Conservation (phyloP, 2,888 invertebrate species). For the Drosophila peninsularis region DNA sequence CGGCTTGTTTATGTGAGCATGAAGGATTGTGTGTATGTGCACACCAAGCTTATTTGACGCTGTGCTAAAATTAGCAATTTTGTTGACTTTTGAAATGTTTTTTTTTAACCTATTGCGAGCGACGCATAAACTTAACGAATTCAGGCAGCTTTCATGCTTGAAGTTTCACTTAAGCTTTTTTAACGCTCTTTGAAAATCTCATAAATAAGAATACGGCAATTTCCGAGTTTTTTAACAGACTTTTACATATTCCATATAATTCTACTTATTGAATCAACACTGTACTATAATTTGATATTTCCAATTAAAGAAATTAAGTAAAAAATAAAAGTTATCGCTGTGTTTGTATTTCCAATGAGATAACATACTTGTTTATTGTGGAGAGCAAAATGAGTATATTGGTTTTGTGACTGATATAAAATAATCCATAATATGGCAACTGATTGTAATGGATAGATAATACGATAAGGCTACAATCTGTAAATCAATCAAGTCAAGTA, state of each 20-base stretch:
- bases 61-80: not conserved
- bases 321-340: not conserved
- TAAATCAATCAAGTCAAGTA: not conserved
- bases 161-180: not conserved
- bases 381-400: not conserved
- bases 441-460: too few relatives aligned
- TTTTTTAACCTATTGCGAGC: not conserved
- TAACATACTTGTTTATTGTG: not conserved
- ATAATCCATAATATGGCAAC: too few relatives aligned
- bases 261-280: too few relatives aligned
- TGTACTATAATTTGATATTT: not conserved
- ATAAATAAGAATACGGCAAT: not conserved
- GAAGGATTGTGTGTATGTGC: not conserved
- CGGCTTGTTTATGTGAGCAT: not conserved
- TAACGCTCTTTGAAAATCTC: not conserved
- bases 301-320: not conserved
- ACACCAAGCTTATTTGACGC: conserved; percentile 1
- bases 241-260: too few relatives aligned
- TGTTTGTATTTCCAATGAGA: not conserved
- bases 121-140: not conserved
- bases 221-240: too few relatives aligned
- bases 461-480: not conserved
- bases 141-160: conserved; percentile 3
- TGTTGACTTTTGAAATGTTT: not conserved
- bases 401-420: not conserved